Evolutionary conservation across 2,113 vertebrate species (phyloP), one percentile per base, ranked within the genome.

Genomic region (Candoia aspera): DNA sequence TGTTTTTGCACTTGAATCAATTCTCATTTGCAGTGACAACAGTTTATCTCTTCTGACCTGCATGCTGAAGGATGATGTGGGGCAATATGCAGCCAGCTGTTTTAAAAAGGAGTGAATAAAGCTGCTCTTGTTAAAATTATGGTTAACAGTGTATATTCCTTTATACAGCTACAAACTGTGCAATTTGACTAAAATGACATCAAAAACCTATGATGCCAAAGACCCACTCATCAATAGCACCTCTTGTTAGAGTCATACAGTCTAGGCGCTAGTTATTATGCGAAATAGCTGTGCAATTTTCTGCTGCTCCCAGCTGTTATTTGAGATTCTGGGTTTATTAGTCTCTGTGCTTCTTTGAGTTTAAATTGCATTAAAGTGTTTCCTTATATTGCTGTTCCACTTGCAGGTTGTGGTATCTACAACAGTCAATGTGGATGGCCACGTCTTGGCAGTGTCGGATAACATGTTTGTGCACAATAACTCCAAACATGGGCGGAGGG

Each of bases 401-500:
- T 94, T 93, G 54, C 96, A 99, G 99, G 99, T 99, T 96, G 99
- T 99, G 97, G 97, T 99, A 95, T 99, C 99, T 97, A 99, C 98
- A 91, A 99, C 99, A 33, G 98, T 99, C 97, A 99, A 98, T 4
- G 99, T 99, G 91, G 99, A 99, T 73, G 99, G 99, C 94, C 99
- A 99, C 58, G 98, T 99, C 96, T 97, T 99, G 92, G 99, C 99
- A 29, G 98, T 99, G 96, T 99, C 99, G 46, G 99, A 99, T 97
- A 99, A 99, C 96, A 99, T 99, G 99, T 99, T 99, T 96, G 99
- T 99, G 92, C 99, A 99, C 97, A 99, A 99, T 97, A 99, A 99
- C 97, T 99, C 99, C 94, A 99, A 99, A 96, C 98, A 99, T 0
- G 98, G 98, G 95, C 98, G 98, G 95, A 98, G 98, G 97, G 98